Conservation (phyloP, 2,888 invertebrate genomes). For the Bugula neritina region DNA sequence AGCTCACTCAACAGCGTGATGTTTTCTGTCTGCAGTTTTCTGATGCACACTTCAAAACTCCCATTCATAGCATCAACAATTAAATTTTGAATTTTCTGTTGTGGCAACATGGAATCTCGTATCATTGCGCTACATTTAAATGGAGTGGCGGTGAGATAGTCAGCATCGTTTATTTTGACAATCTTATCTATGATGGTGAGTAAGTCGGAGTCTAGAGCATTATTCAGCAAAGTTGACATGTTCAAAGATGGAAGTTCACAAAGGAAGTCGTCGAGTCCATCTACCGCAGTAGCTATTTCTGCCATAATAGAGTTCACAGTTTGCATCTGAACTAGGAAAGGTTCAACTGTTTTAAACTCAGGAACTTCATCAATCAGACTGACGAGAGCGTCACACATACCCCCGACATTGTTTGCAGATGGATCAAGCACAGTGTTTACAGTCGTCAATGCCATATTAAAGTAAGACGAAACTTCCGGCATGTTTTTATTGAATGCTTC, state of each 20-base stretch:
- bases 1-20: conserved; percentile 4
- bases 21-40: neutral
- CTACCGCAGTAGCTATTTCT: neutral
- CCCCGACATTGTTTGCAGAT: neutral
- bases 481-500: conserved; percentile 9
- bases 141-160: neutral
- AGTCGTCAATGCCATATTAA: neutral
- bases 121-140: conserved; percentile 12
- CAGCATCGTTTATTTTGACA: neutral
- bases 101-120: neutral
- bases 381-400: conserved; percentile 21
- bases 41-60: neutral
- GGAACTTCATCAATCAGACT: conserved; percentile 7
- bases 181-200: conserved; percentile 27
- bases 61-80: neutral
- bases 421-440: neutral
- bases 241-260: conserved; percentile 28
- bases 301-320: neutral
- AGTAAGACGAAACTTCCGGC: conserved; percentile 3
- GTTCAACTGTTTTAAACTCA: neutral
- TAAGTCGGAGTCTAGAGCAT: conserved; percentile 27
- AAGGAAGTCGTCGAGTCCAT: conserved; percentile 29
- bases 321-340: neutral
- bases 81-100: neutral
- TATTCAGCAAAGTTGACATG: conserved; percentile 26